phyloP scores from a whole-genome alignment of 2,113 vertebrate species.

The Paraplagusia blochii region DNA sequence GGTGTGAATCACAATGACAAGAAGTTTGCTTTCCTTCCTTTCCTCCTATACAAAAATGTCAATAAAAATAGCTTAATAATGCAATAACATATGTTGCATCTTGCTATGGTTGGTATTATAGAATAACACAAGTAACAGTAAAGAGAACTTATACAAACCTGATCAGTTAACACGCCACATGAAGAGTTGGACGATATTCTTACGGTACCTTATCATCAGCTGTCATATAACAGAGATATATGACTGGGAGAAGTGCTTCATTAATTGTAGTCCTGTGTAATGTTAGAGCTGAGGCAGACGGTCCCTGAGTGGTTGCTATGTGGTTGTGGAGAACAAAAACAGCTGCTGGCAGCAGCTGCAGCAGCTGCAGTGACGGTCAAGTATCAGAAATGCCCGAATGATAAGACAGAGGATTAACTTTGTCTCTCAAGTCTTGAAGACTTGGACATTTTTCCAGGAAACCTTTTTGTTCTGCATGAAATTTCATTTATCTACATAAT shows the following conservation, averaged over 20 bases:
- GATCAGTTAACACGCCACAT: no score
- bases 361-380: slow-evolving; percentile 49
- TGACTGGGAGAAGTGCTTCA: background rate
- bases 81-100: no score
- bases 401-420: slow-evolving; percentile 20
- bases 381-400: slow-evolving; percentile 18
- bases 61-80: no score
- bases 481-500: background rate
- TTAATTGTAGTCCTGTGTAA: slow-evolving; percentile 29
- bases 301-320: background rate
- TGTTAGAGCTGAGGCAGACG: slow-evolving; percentile 15
- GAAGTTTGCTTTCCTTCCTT: no score
- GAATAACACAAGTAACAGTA: no score
- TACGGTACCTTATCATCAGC: background rate
- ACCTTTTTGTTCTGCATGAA: no score
- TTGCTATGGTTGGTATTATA: no score
- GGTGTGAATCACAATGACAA: no score
- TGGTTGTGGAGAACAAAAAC: slow-evolving; percentile 22
- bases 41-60: no score
- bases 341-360: slow-evolving; percentile 58
- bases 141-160: no score
- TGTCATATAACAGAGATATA: slow-evolving; percentile 16
- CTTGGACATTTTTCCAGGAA: slow-evolving; percentile 1
- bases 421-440: slow-evolving; percentile 4
- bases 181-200: no score